These are phyloP conservation scores for Ips nitidus DNA, from an alignment of 1,140 invertebrate genomes.

Conservation along the genomic window DNA sequence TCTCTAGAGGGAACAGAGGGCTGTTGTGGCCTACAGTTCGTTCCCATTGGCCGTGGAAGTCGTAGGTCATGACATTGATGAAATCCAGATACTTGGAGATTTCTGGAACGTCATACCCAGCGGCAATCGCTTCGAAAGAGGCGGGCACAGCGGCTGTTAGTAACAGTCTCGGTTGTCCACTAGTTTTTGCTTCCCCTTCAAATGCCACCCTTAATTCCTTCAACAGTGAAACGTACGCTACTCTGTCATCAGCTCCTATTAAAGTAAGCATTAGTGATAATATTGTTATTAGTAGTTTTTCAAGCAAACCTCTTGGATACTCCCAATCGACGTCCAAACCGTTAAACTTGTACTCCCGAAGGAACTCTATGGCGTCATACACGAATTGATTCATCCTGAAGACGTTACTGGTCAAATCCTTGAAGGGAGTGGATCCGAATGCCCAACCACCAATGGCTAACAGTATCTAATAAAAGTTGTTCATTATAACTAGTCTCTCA, in stretches of 20 bases:
- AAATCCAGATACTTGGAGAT: conserved; percentile 93
- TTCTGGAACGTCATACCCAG: conserved; percentile 92
- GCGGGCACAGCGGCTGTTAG: conserved; percentile 90
- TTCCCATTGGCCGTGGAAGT: conserved; percentile 94
- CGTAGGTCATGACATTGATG: conserved; percentile 94
- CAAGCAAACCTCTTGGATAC: conserved; percentile 71
- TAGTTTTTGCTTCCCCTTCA: conserved; percentile 73
- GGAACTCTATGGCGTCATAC: conserved; percentile 89
- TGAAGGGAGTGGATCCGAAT: conserved; percentile 90
- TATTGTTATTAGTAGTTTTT: no score
- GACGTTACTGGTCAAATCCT: conserved; percentile 85
- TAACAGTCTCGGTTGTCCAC: conserved; percentile 76
- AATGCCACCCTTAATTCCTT: conserved; percentile 85
- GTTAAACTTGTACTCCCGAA: conserved; percentile 90
- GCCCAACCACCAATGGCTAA: conserved; percentile 94
- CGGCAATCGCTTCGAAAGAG: conserved; percentile 88
- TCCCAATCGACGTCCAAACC: conserved; percentile 98
- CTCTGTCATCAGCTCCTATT: conserved; percentile 72
- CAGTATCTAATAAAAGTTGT: conserved; percentile 62
- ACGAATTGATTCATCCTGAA: conserved; percentile 95
- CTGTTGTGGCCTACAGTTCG: conserved; percentile 90
- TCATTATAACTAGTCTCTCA: background rate
- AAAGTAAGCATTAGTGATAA: background rate
- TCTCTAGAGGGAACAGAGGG: conserved; percentile 84
- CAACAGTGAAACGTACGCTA: conserved; percentile 77